A percentile compares a stretch with the other conserved stretches of the same genome.
Evolutionary conservation across 2,797 vertebrate species (phyloP).

Genomic region (Huso huso): DNA sequence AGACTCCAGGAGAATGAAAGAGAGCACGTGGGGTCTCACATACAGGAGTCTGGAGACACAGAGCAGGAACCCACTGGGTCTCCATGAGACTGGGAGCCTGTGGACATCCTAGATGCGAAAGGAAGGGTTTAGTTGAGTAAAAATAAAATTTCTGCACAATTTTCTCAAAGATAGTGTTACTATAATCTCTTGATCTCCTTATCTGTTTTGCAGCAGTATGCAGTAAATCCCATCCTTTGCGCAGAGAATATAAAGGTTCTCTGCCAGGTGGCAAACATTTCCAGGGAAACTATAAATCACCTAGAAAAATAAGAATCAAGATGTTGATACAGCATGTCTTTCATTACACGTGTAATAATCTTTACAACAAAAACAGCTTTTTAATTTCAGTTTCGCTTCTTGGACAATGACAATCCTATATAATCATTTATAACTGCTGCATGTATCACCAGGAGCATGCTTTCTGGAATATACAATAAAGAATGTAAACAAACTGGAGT

Average conservation of each 20-base stretch:
- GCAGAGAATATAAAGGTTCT: conserved; percentile 69
- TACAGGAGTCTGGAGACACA: conserved; percentile 25
- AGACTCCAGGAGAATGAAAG: conserved; percentile 46
- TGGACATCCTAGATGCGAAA: background rate
- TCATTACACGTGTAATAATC: too few species aligned
- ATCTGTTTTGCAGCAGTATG: conserved; percentile 64
- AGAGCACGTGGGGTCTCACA: conserved; percentile 40
- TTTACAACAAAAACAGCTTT: too few species aligned
- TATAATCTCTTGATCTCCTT: conserved; percentile 18
- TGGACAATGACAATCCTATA: too few species aligned
- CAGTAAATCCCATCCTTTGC: conserved; percentile 64
- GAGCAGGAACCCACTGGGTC: background rate
- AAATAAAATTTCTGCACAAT: background rate
- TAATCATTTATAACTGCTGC: too few species aligned
- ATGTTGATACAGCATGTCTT: background rate
- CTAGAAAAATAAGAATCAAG: conserved; percentile 44
- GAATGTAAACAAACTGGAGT: too few species aligned
- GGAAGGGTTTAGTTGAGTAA: background rate
- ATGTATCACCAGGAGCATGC: too few species aligned
- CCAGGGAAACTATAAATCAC: conserved; percentile 61
- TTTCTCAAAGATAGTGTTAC: background rate
- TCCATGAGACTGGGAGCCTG: background rate
- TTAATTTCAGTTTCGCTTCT: too few species aligned
- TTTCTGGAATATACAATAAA: too few species aligned
- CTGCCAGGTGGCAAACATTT: conserved; percentile 65